phyloP scores from a whole-genome alignment of 2,888 invertebrate species.

The Tuta absoluta region DNA sequence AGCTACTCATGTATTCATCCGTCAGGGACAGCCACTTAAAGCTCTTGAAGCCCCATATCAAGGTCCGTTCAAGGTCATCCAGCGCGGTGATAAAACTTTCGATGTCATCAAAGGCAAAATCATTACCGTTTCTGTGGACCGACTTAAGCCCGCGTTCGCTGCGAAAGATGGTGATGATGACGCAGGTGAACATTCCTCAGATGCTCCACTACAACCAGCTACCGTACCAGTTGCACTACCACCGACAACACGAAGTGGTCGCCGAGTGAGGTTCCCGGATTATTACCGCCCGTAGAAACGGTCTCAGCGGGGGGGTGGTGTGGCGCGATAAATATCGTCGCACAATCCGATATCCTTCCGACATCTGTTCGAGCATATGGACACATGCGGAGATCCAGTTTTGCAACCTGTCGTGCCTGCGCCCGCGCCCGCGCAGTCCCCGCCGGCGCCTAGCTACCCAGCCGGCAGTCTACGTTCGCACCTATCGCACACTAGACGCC shows the following conservation, averaged over 20 bases:
- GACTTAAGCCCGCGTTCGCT: conserved; percentile 19
- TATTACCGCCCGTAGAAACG: no score
- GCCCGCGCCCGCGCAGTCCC: no score
- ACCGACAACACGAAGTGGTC: conserved; percentile 9
- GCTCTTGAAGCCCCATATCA: conserved; percentile 25
- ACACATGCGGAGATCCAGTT: no score
- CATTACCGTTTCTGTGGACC: conserved; percentile 21
- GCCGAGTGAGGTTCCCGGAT: no score
- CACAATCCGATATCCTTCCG: no score
- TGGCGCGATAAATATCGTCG: no score
- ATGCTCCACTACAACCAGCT: background rate
- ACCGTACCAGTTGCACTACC: background rate
- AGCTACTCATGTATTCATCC: conserved; percentile 25
- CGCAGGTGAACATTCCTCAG: background rate
- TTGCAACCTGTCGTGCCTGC: no score
- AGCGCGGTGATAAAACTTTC: conserved; percentile 14
- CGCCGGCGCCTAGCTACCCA: no score
- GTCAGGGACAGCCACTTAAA: conserved; percentile 20
- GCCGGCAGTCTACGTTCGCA: no score
- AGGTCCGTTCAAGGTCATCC: conserved; percentile 24
- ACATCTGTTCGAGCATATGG: no score
- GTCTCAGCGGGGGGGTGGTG: no score
- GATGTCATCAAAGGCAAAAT: conserved; percentile 16
- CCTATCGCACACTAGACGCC: no score
- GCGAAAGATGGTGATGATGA: background rate